Evolutionary conservation across 92 coral and sea anemone genomes (phyloP), one percentile per base, ranked within the genome.

Genomic region (Chrysogorgia sp.): DNA sequence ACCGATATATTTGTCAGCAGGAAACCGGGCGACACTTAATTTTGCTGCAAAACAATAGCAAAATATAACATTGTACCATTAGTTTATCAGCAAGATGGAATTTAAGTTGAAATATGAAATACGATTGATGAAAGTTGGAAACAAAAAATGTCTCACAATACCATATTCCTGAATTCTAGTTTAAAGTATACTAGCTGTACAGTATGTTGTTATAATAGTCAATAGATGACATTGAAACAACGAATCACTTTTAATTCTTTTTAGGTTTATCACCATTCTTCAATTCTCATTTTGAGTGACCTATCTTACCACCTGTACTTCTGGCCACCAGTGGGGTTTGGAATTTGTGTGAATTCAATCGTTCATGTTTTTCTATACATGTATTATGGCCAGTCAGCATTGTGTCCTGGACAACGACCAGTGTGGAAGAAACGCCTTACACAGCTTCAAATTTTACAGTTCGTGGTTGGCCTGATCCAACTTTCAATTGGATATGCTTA

Each of bases 261-360:
- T 43, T 57, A 93, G 98, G 98, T 93, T 14, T 93, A 91, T 55
- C 98, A 93, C 45, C 98, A 93, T 66, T 76, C 90, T 0, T 50
- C 88, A 1, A 80, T 93, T 37, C 76, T 91, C 22, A 74, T 93
- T 14, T 55, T 91, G 22, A 84, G 92, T 34, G 98, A 93, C 76
- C 81, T 83, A 58, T 81, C 88, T 34, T 91, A 76, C 49, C 58
- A 60, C 45, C 0, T 23, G 1, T 81, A 64, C 22, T 82, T 85
- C 0, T 88, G 97, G 91, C 98, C 98, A 17, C 89, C 97, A 2
- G 70, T 91, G 24, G 89, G 89, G 0, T 79, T 93, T 59, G 60
- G 83, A 69, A 34, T 89, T 1, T 92, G 89, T 9, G 49, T 93
- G 65, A 93, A 93, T 74, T 82, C 98, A 4, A 61, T 91, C 77